phyloP scores from a whole-genome alignment of 2,888 invertebrate species.

The Drosophila ustulata region DNA sequence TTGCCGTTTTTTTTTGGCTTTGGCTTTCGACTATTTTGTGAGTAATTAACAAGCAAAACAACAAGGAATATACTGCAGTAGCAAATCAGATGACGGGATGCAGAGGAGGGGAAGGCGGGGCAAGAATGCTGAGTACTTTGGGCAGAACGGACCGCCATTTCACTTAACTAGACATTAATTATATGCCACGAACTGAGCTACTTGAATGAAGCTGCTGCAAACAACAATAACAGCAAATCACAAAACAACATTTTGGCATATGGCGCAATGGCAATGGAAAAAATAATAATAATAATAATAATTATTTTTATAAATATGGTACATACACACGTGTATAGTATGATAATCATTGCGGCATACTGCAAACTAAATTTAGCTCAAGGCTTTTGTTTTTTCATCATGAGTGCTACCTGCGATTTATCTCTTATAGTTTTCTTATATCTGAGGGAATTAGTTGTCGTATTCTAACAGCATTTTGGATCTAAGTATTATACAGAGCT shows the following conservation, averaged over 20 bases:
- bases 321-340: slow-evolving; percentile 16
- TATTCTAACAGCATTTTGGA: background rate
- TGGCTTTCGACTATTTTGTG: slow-evolving; percentile 67
- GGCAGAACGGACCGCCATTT: slow-evolving; percentile 65
- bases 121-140: slow-evolving; percentile 23
- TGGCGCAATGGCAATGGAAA: slow-evolving; percentile 25
- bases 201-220: slow-evolving; percentile 8
- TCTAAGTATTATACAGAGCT: background rate
- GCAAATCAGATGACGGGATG: slow-evolving; percentile 1
- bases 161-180: slow-evolving; percentile 78
- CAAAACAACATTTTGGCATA: slow-evolving; percentile 2
- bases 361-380: slow-evolving; percentile 67
- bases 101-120: background rate
- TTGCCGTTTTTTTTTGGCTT: background rate
- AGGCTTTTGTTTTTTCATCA: slow-evolving; percentile 46
- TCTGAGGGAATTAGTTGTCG: background rate
- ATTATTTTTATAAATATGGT: slow-evolving; percentile 53
- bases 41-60: slow-evolving; percentile 72
- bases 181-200: slow-evolving; percentile 47
- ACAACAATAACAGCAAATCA: background rate
- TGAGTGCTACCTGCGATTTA: slow-evolving; percentile 34
- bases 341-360: slow-evolving; percentile 47
- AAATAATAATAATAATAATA: slow-evolving; percentile 34
- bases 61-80: slow-evolving; percentile 24
- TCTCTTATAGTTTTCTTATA: slow-evolving; percentile 13